phyloP scores from a whole-genome alignment of 2,888 invertebrate species.

The Aromia moschata region DNA sequence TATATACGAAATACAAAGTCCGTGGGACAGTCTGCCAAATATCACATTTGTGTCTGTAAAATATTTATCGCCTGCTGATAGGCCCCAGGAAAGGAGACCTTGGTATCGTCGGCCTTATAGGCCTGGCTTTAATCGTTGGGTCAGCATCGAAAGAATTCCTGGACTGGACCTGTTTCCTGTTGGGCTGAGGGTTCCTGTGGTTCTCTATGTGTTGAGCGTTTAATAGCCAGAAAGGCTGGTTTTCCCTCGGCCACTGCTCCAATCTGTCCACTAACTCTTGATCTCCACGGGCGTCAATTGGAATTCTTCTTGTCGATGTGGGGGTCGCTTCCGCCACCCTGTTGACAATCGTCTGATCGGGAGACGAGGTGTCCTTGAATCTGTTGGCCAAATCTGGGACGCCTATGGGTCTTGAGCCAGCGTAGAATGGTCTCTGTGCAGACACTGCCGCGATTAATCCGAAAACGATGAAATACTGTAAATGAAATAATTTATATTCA shows the following conservation, averaged over 20 bases:
- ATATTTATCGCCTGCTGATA: background rate
- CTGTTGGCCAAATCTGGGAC: constrained; percentile 67
- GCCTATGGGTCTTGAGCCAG: constrained; percentile 69
- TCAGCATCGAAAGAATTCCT: background rate
- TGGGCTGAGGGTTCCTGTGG: constrained; percentile 33
- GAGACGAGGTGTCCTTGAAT: constrained; percentile 48
- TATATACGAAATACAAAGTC: too few species aligned
- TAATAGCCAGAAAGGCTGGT: constrained; percentile 78
- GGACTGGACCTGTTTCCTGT: background rate
- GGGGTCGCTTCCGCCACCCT: constrained; percentile 67
- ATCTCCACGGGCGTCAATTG: constrained; percentile 75
- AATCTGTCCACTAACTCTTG: constrained; percentile 70
- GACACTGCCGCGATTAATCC: constrained; percentile 41
- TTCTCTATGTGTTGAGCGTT: constrained; percentile 74
- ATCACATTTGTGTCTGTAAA: background rate
- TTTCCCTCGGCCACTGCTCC: constrained; percentile 71
- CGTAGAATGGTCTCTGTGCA: constrained; percentile 74
- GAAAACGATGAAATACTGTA: constrained; percentile 31
- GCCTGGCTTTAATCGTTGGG: background rate
- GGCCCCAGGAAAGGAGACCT: background rate
- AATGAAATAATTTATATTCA: too few species aligned
- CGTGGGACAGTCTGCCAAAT: constrained; percentile 8
- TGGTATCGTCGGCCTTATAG: background rate
- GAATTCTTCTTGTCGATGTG: constrained; percentile 64
- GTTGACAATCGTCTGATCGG: constrained; percentile 59